Evolutionary conservation across 2,888 invertebrate species (phyloP).

Genomic region (Pristionchus mayeri): DNA sequence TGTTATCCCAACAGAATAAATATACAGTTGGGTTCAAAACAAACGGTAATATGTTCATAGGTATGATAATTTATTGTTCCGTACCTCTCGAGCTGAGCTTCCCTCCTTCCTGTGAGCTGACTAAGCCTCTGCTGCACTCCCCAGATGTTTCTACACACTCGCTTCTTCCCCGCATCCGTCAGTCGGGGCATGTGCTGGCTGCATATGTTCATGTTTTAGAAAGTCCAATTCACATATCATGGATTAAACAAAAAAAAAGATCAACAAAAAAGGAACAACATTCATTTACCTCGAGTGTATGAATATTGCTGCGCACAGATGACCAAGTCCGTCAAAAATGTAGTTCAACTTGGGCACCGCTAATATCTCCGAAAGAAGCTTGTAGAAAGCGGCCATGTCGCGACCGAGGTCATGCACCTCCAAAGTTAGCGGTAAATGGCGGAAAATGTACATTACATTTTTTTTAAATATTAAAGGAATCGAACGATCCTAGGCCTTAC

Average conservation of each 20-base stretch:
- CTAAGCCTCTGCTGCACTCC: conserved; percentile 89
- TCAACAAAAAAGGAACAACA: too few species aligned
- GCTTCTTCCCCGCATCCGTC: conserved; percentile 87
- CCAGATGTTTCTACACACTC: conserved; percentile 86
- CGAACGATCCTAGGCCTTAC: too few species aligned
- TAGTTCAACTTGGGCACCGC: conserved; percentile 86
- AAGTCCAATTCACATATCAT: too few species aligned
- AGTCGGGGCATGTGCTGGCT: conserved; percentile 87
- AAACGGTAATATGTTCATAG: too few species aligned
- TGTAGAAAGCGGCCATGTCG: conserved; percentile 84
- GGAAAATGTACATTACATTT: too few species aligned
- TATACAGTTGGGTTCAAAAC: too few species aligned
- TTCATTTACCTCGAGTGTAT: conserved; percentile 80
- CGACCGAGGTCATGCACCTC: conserved; percentile 86
- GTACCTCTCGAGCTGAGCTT: conserved; percentile 48
- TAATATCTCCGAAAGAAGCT: conserved; percentile 84
- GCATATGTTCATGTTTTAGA: too few species aligned
- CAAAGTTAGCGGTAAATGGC: too few species aligned
- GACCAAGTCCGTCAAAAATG: conserved; percentile 82
- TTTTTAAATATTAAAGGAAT: too few species aligned
- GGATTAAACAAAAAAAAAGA: neutral
- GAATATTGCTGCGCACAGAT: conserved; percentile 86
- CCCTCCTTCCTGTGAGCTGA: conserved; percentile 82
- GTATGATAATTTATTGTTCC: too few species aligned
- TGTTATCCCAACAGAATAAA: too few species aligned